These are phyloP conservation scores for Herminia tarsipennalis DNA, from an alignment of 2,888 invertebrate genomes.

Conservation along the genomic window DNA sequence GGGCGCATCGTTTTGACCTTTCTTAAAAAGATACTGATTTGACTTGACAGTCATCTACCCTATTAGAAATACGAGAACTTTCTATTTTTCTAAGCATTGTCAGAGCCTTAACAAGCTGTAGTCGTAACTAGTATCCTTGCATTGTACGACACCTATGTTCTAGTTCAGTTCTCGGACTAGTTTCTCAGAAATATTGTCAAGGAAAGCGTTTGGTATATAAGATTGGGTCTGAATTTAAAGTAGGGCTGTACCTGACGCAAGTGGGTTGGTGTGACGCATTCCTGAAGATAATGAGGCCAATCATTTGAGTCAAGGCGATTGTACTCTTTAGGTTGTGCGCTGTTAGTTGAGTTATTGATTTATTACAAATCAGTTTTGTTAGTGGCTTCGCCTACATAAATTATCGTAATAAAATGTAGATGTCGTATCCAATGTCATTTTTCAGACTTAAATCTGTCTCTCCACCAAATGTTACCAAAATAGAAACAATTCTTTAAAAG, in stretches of 20 bases:
- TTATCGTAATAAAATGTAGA: too few relatives aligned
- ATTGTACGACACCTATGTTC: conserved; percentile 31
- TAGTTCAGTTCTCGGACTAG: conserved; percentile 33
- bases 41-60: too few relatives aligned
- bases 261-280: conserved; percentile 35
- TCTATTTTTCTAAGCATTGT: neutral
- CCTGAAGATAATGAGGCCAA: conserved; percentile 47
- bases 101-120: neutral
- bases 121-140: conserved; percentile 43
- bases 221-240: conserved; percentile 48
- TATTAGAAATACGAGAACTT: too few relatives aligned
- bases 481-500: too few relatives aligned
- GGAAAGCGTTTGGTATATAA: conserved; percentile 52
- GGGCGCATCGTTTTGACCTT: too few relatives aligned
- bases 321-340: conserved; percentile 24
- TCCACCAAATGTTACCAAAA: too few relatives aligned
- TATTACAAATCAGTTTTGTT: too few relatives aligned
- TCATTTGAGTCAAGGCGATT: conserved; percentile 49
- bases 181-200: conserved; percentile 53
- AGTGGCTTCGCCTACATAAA: too few relatives aligned
- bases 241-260: conserved; percentile 38
- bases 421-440: too few relatives aligned
- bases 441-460: too few relatives aligned
- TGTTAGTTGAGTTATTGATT: neutral
- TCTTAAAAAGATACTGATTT: too few relatives aligned